phyloP scores from a whole-genome alignment of 1,140 invertebrate species.

The Reticulitermes speratus region DNA sequence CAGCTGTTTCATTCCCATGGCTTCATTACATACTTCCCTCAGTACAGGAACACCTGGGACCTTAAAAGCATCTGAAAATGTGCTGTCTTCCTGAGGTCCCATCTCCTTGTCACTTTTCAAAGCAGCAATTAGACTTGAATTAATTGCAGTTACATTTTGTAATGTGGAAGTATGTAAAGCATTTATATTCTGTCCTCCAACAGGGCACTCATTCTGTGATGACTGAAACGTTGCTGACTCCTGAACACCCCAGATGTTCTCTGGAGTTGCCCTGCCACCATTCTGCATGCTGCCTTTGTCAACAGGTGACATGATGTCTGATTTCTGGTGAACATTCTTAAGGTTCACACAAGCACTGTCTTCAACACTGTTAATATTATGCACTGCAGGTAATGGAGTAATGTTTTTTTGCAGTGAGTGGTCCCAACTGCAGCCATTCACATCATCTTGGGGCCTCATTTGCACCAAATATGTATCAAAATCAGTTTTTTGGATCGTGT shows the following conservation, averaged over 20 bases:
- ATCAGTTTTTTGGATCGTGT: background rate
- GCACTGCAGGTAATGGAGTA: background rate
- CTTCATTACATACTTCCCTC: conserved; percentile 2
- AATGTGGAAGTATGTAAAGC: background rate
- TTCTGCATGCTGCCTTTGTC: background rate
- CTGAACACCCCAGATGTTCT: too few species aligned
- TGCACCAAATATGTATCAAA: background rate
- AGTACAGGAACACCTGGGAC: background rate
- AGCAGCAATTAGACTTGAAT: background rate
- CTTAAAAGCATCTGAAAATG: background rate
- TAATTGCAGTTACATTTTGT: background rate
- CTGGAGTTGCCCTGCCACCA: background rate
- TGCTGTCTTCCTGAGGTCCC: background rate
- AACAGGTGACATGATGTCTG: background rate
- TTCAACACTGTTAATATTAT: background rate
- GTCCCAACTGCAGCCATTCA: background rate
- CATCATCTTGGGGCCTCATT: background rate
- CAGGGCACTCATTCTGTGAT: background rate
- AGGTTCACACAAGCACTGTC: background rate
- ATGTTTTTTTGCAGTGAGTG: background rate
- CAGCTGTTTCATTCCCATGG: background rate
- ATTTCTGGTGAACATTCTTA: background rate
- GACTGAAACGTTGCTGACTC: background rate
- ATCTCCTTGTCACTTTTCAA: background rate
- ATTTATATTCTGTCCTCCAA: background rate